These are phyloP conservation scores for Melitaea athalia DNA, from an alignment of 2,888 invertebrate genomes.

Conservation along the genomic window DNA sequence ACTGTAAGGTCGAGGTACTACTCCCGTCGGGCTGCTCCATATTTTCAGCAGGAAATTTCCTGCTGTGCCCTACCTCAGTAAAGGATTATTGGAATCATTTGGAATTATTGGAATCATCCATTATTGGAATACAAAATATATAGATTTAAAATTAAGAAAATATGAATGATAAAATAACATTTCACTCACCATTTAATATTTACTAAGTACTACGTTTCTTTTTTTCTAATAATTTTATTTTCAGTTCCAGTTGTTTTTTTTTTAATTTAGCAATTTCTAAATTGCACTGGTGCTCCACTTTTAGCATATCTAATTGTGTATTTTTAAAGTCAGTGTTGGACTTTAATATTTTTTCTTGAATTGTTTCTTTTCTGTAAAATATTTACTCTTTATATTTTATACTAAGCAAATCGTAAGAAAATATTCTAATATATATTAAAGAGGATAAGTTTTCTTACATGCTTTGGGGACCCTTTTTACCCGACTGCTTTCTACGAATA, in stretches of 20 bases:
- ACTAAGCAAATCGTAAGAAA: not conserved
- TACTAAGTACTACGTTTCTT: too few relatives aligned
- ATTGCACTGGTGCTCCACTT: slow-evolving; percentile 11
- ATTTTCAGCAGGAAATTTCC: too few relatives aligned
- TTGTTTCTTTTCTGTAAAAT: slow-evolving; percentile 14
- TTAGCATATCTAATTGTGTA: slow-evolving; percentile 17
- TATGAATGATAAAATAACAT: too few relatives aligned
- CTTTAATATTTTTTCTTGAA: slow-evolving; percentile 8
- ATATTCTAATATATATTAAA: too few relatives aligned
- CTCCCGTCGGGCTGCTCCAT: too few relatives aligned
- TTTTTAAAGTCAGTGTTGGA: slow-evolving; percentile 13
- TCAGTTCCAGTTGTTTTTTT: slow-evolving; percentile 11
- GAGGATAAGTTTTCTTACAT: not conserved
- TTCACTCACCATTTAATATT: too few relatives aligned
- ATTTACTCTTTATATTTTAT: slow-evolving; percentile 16
- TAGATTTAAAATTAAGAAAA: too few relatives aligned
- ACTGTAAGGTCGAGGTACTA: too few relatives aligned
- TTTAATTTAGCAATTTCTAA: slow-evolving; percentile 17
- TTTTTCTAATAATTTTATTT: slow-evolving; percentile 11
- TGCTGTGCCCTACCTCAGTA: too few relatives aligned
- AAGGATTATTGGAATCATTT: too few relatives aligned
- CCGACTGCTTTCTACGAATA: not conserved
- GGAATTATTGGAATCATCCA: too few relatives aligned
- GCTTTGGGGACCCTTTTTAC: not conserved
- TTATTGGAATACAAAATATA: too few relatives aligned